Percentiles rank a stretch among this genome's conserved stretches.
phyloP scores from a whole-genome alignment of 2,888 invertebrate species.

The Synanthedon formicaeformis region DNA sequence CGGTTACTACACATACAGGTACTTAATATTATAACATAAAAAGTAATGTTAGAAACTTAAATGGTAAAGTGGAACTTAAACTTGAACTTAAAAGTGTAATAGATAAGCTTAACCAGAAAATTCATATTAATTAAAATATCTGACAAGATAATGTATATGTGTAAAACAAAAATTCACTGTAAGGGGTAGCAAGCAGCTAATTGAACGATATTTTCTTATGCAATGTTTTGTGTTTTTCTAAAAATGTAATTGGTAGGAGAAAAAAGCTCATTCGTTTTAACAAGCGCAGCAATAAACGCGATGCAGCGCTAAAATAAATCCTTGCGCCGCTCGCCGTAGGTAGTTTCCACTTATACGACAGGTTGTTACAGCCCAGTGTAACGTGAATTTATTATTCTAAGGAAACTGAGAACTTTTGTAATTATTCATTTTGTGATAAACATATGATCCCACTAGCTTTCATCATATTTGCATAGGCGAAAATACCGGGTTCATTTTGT shows the following conservation, averaged over 20 bases:
- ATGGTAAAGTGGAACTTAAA: too few species aligned
- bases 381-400: constrained; percentile 1
- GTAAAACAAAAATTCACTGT: too few species aligned
- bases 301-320: constrained; percentile 52
- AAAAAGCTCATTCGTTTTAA: constrained; percentile 33
- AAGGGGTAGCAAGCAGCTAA: too few species aligned
- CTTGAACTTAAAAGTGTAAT: too few species aligned
- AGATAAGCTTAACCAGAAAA: too few species aligned
- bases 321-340: constrained; percentile 23
- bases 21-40: too few species aligned
- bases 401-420: too few species aligned
- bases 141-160: too few species aligned
- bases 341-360: constrained; percentile 40
- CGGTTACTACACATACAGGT: too few species aligned
- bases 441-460: neutral
- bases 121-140: too few species aligned
- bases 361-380: constrained; percentile 28
- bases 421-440: neutral
- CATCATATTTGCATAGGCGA: neutral
- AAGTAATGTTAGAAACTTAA: too few species aligned
- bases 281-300: constrained; percentile 46
- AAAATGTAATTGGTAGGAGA: constrained; percentile 33
- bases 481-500: neutral
- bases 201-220: too few species aligned
- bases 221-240: constrained; percentile 7